phyloP scores from a whole-genome alignment of 2,797 vertebrate species.

The Buphagus erythrorhynchus region DNA sequence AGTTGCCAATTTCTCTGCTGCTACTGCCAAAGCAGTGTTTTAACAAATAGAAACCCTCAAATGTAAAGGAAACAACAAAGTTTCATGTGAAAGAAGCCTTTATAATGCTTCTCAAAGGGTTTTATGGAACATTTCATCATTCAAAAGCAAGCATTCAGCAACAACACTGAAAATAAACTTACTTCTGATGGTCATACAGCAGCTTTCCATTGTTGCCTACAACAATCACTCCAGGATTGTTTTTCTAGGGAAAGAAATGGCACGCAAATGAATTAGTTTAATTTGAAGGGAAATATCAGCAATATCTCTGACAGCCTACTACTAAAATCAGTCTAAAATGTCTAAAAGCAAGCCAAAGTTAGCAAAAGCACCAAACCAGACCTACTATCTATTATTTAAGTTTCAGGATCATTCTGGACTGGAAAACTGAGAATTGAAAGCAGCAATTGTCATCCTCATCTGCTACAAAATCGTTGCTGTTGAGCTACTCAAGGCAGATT shows the following conservation, averaged over 20 bases:
- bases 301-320: not conserved
- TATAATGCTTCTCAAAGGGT: not conserved
- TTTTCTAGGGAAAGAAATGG: constrained; percentile 85
- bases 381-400: not conserved
- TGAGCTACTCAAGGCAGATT: not conserved
- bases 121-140: not conserved
- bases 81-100: not conserved
- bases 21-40: not conserved
- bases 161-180: not conserved
- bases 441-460: not conserved
- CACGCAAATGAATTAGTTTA: not conserved
- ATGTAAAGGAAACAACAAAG: not conserved
- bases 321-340: not conserved
- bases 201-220: constrained; percentile 95
- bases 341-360: not conserved
- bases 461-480: not conserved
- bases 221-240: constrained; percentile 92
- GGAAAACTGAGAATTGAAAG: not conserved
- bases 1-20: not conserved
- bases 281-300: not conserved
- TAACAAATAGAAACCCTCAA: not conserved
- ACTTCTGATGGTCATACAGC: constrained; percentile 93
- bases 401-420: not conserved
- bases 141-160: not conserved
- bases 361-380: not conserved